Base-by-base conservation (phyloP, 1,140 invertebrate species). In the Trissolcus basalis region DNA sequence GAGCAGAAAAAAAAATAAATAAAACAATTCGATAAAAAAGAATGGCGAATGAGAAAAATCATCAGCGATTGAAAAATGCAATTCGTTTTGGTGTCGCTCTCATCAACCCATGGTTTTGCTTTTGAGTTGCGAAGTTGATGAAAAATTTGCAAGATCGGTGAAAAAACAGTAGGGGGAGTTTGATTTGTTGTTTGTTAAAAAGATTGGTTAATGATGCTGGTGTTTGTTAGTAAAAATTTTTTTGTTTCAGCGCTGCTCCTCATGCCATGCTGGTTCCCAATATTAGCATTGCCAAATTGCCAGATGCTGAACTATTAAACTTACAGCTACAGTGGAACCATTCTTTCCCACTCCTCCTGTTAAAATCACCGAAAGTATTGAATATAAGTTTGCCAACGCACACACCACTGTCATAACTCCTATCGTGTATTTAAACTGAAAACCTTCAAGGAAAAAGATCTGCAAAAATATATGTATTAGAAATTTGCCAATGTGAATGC, bases 341-440 rank as follows among this genome's bases (percentile, higher is more conserved):
- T 99, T 99, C 91, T 97, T 98, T 82, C 97, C 97, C 80, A 96
- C 93, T 88, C 97, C 98, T 85, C 97, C 97, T 82, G 93, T 93
- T 85, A 96, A 93, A 87, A 97, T 96, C 87, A 96, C 92, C 82
- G 91, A 90, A 87, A 91, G 90, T 79, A 93, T 92, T 84, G 91
- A 89, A 85, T 91, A 92, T 81, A 94, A 87, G 81, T 93, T 91
- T 85, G 91, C 89, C 81, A 91, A 85, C 73, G 92, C 90, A 87
- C 92, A 93, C 81, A 91, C 87, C 80, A 93, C 86, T 79, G 93
- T 94, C 84, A 91, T 91, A 85, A 92, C 84, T 81, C 92, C 92
- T 89, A 94, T 91, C 81, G 91, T 90, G 90, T 93, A 93, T 86
- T 93, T 94, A 82, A 93, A 88, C 86, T 93, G 89, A 89, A 95